A percentile compares a stretch with the other conserved stretches of the same genome.
These are phyloP conservation scores for Oreochromis niloticus DNA, from an alignment of 2,113 vertebrate genomes.

Conservation along the genomic window DNA sequence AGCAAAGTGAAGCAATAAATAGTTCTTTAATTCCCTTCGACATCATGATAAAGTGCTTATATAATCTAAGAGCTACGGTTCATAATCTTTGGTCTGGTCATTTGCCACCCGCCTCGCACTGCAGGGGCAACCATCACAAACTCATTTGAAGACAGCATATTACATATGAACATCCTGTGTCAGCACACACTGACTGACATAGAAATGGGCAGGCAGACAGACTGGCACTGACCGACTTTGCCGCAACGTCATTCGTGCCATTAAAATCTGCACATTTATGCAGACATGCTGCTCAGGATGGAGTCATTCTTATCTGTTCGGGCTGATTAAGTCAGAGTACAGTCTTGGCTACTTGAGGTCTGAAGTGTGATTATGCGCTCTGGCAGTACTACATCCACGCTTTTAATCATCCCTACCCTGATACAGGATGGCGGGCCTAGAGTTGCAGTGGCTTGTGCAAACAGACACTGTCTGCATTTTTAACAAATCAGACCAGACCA, in stretches of 20 bases:
- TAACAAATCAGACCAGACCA: neutral
- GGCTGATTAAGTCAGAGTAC: neutral
- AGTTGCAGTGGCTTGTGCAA: conserved; percentile 6
- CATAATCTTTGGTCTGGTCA: conserved; percentile 20
- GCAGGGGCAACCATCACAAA: neutral
- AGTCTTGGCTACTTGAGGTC: neutral
- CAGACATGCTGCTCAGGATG: neutral
- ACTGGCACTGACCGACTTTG: neutral
- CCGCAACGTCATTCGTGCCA: neutral
- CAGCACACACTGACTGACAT: neutral
- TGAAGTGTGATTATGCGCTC: conserved; percentile 2
- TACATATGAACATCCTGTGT: conserved; percentile 9
- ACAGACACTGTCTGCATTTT: neutral
- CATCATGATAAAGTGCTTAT: conserved; percentile 19
- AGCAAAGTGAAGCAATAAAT: conserved; percentile 13
- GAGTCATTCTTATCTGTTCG: neutral
- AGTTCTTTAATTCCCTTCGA: conserved; percentile 25
- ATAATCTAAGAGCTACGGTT: conserved; percentile 21
- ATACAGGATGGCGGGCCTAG: neutral
- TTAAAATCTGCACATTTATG: neutral
- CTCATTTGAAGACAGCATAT: neutral
- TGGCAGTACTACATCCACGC: neutral
- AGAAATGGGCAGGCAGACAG: neutral
- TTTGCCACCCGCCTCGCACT: neutral
- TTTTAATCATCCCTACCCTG: neutral